Percentiles rank a stretch among this genome's conserved stretches.
Evolutionary conservation across 2,888 invertebrate species (phyloP).

Genomic region (Ectemnius lituratus): DNA sequence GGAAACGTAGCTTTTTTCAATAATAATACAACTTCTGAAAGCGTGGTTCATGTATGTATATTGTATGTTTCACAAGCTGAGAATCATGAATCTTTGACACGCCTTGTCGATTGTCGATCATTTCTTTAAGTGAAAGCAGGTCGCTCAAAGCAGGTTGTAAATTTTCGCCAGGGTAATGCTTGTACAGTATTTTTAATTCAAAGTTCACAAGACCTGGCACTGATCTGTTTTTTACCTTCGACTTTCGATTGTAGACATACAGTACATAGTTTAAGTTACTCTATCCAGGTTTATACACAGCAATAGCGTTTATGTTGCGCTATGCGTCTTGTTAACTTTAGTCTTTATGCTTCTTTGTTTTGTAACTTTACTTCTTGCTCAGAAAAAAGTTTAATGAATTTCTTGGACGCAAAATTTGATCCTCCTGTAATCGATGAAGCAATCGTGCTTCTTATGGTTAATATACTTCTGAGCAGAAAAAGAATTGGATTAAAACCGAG

Average conservation of each 20-base stretch:
- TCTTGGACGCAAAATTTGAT: too few species aligned
- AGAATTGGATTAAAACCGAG: too few species aligned
- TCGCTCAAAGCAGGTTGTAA: conserved; percentile 63
- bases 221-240: conserved; percentile 58
- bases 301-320: conserved; percentile 38
- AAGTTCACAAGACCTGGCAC: conserved; percentile 62
- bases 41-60: conserved; percentile 41
- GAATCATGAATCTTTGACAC: conserved; percentile 25
- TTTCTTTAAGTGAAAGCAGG: conserved; percentile 48
- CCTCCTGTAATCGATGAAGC: too few species aligned
- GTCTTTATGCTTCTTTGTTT: too few species aligned
- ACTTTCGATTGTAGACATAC: conserved; percentile 52
- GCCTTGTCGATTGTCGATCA: conserved; percentile 40
- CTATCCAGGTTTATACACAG: conserved; percentile 55
- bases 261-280: conserved; percentile 44
- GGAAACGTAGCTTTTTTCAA: conserved; percentile 27
- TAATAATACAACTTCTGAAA: conserved; percentile 25
- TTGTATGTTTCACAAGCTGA: conserved; percentile 35
- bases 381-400: too few species aligned
- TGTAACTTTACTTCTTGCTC: too few species aligned
- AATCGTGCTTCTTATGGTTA: too few species aligned
- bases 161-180: conserved; percentile 68
- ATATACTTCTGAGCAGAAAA: too few species aligned
- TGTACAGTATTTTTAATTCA: conserved; percentile 75
- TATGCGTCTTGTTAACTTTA: conserved; percentile 22